Conservation (phyloP, 2,113 vertebrate genomes). For the Ammodytes marinus region DNA sequence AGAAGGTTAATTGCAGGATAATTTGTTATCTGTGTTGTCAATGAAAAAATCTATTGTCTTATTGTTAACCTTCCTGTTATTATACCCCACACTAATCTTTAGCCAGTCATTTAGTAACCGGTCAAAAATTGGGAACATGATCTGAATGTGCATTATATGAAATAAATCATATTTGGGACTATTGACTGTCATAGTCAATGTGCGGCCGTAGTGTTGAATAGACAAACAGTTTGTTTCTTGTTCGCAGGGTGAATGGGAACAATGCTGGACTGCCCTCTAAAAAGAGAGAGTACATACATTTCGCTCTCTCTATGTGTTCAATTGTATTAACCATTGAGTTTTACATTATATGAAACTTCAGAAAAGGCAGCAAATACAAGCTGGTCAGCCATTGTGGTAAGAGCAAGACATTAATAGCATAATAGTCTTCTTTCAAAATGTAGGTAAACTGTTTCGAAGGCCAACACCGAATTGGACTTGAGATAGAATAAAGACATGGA, state of each 20-base stretch:
- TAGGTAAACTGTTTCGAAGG: neutral
- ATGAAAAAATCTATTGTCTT: neutral
- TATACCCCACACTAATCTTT: conserved; percentile 8
- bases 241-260: neutral
- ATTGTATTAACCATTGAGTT: neutral
- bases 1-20: conserved; percentile 41
- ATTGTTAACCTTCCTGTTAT: neutral
- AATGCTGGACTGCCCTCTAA: neutral
- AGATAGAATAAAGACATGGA: conserved; percentile 7
- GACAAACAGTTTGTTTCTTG: neutral
- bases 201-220: neutral
- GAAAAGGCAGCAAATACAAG: neutral
- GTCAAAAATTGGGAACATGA: conserved; percentile 24
- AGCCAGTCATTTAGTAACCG: conserved; percentile 9
- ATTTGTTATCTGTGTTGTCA: conserved; percentile 20
- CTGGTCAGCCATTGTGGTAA: neutral
- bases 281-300: neutral
- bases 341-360: conserved; percentile 1
- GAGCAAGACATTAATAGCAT: neutral
- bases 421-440: neutral
- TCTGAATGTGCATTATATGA: conserved; percentile 6
- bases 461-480: neutral
- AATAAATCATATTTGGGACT: neutral
- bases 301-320: neutral
- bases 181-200: neutral